Percentiles rank a stretch among this genome's conserved stretches.
These are phyloP conservation scores for Tenrec ecaudatus DNA, from an alignment of 2,113 vertebrate species.

Conservation along the genomic window DNA sequence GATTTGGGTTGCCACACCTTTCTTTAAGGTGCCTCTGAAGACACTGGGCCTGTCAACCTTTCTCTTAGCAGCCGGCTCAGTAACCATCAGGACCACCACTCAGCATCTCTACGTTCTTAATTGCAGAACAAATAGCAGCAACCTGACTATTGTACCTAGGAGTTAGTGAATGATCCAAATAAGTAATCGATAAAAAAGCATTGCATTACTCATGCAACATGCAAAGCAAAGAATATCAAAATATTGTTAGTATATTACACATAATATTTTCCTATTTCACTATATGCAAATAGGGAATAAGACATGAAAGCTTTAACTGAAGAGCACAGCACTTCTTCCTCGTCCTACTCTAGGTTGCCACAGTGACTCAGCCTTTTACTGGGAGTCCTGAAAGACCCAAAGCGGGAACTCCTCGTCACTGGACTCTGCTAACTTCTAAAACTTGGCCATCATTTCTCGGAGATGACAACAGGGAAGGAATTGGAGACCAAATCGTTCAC, in stretches of 20 bases:
- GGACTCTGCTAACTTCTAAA: not conserved
- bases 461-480: not conserved
- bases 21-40: not conserved
- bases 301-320: not conserved
- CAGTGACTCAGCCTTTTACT: not conserved
- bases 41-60: not conserved
- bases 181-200: not conserved
- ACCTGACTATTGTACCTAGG: not conserved
- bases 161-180: not conserved
- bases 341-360: not conserved
- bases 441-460: constrained; percentile 26
- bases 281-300: not conserved
- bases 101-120: not conserved
- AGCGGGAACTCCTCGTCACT: not conserved
- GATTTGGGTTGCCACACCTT: not conserved
- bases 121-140: not conserved
- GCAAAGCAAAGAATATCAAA: not conserved
- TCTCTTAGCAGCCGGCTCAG: not conserved
- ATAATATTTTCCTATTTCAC: constrained; percentile 23
- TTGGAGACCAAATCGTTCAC: constrained; percentile 37
- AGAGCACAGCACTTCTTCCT: not conserved
- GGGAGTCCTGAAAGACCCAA: not conserved
- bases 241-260: not conserved
- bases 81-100: not conserved
- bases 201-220: not conserved